Conservation (phyloP, 2,888 invertebrate genomes). For the Caenorhabditis virilis region DNA sequence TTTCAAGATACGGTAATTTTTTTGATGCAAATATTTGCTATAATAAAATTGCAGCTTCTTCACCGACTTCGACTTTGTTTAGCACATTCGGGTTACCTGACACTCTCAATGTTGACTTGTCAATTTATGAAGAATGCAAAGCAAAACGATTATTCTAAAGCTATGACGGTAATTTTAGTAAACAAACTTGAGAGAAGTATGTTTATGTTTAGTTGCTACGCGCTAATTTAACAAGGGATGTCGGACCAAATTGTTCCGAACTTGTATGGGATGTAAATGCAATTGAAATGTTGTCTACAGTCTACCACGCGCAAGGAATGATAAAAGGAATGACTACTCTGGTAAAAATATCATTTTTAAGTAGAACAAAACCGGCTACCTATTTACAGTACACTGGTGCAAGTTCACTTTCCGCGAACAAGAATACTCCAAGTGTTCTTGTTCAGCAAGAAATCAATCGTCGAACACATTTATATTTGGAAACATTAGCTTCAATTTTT, state of each 20-base stretch:
- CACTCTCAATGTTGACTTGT: slow-evolving; percentile 19
- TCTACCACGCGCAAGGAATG: slow-evolving; percentile 17
- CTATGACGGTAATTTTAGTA: not conserved
- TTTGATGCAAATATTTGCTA: not conserved
- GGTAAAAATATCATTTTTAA: slow-evolving; percentile 7
- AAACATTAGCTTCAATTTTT: slow-evolving; percentile 10
- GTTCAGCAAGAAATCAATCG: slow-evolving; percentile 12
- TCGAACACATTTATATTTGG: slow-evolving; percentile 10
- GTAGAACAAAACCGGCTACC: not conserved
- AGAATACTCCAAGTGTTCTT: slow-evolving; percentile 8
- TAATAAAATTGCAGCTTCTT: slow-evolving; percentile 6
- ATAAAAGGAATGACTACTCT: slow-evolving; percentile 22
- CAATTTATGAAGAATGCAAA: slow-evolving; percentile 13
- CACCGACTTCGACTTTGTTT: slow-evolving; percentile 18
- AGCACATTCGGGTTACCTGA: slow-evolving; percentile 23
- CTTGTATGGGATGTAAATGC: slow-evolving; percentile 15
- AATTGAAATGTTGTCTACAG: slow-evolving; percentile 17
- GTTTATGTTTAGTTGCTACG: slow-evolving; percentile 9
- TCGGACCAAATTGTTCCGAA: slow-evolving; percentile 25
- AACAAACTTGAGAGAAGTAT: not conserved
- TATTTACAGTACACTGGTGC: slow-evolving; percentile 19
- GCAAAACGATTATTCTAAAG: slow-evolving; percentile 11
- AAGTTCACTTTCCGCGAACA: slow-evolving; percentile 16
- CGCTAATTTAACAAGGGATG: slow-evolving; percentile 27
- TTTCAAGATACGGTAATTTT: slow-evolving; percentile 4